Base-by-base conservation (phyloP, 1,140 invertebrate genomes). In the Gryon sp. region DNA sequence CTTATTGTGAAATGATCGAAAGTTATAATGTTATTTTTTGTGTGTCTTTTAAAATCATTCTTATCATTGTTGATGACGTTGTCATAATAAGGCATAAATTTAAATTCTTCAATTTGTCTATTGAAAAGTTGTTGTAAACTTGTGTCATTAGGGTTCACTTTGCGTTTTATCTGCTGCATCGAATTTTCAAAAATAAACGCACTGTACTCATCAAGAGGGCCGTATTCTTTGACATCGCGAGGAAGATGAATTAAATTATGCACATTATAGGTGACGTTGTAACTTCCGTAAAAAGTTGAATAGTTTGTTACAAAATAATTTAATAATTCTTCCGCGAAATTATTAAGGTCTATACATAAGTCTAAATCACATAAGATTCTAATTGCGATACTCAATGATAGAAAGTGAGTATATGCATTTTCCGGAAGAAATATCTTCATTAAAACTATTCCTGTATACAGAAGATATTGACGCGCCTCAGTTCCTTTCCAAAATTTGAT, bases 131-230 rank as follows among this genome's bases (percentile, higher is more conserved):
- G 38, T 18, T 41, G 16, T n/a, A 41, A 41, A 9, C 38, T 41
- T 15, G 16, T 41, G 20, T 41, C 18, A 41, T 41, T 41, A 1
- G 38, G 38, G 20, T 9, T 2, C 3, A 41, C 11, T 41, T 41
- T 41, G 2, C 68, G 74, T 82, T 90, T 90, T 11, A 89, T 62
- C 43, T 77, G 55, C 24, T 79, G 41, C 28, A 90, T 60, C 62
- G 81, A 83, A 74, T 85, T 89, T 83, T 90, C 89, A 84, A 89
- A 90, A 14, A 73, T 53, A 77, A 90, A 90, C 12, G 85, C 79
- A 11, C 20, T 41, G 14, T 19, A 55, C 1, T 24, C 16, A 40
- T 55, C 52, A 4, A 60, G 43, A 40, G 72, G 14, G 2, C 86
- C 88, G 82, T 83, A 85, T 8, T 65, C 66, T 74, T 66, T 62